A percentile compares a stretch with the other conserved stretches of the same genome.
phyloP scores from a whole-genome alignment of 2,797 vertebrate genomes.

The Melanotaenia nigrans region DNA sequence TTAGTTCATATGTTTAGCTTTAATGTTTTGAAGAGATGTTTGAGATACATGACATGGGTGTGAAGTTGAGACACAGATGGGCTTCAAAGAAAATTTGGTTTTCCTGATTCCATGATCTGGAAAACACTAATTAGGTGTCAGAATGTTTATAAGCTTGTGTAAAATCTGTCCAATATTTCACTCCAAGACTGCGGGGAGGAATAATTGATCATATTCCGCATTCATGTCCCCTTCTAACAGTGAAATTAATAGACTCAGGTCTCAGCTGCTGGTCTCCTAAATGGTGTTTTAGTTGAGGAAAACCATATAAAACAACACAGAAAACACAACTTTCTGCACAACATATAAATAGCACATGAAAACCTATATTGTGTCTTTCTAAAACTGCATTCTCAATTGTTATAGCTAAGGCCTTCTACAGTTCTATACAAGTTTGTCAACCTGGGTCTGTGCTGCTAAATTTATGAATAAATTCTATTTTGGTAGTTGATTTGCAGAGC shows the following conservation, averaged over 20 bases:
- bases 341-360: background rate
- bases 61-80: background rate
- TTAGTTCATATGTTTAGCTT: background rate
- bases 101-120: background rate
- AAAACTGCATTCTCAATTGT: background rate
- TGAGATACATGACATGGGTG: background rate
- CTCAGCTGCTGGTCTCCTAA: background rate
- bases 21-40: background rate
- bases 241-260: background rate
- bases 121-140: background rate
- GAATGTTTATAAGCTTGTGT: background rate
- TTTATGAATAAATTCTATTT: conserved; percentile 26
- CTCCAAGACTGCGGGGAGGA: background rate
- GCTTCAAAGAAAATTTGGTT: background rate
- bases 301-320: background rate
- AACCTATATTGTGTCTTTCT: background rate
- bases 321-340: background rate
- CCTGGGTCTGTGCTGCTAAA: background rate
- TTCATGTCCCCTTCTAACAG: too few species aligned
- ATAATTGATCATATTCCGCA: too few species aligned
- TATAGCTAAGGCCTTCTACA: background rate
- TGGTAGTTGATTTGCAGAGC: conserved; percentile 14
- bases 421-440: background rate
- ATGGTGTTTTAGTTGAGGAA: background rate
- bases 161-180: background rate